These are phyloP conservation scores for Melipona quadrifasciata DNA, from an alignment of 1,140 invertebrate species.

Conservation along the genomic window DNA sequence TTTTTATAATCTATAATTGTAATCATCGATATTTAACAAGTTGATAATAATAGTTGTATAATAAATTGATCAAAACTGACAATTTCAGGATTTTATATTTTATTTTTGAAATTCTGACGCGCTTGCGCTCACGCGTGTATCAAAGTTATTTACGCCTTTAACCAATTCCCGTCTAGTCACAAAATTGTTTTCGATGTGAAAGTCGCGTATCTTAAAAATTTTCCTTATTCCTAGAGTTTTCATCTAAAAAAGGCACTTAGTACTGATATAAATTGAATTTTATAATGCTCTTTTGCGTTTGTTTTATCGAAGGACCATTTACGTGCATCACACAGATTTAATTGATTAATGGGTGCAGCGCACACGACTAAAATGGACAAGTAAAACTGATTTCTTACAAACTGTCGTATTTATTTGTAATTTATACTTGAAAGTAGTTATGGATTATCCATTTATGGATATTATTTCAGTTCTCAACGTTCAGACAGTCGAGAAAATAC, in stretches of 20 bases:
- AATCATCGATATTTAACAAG: neutral
- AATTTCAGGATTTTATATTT: neutral
- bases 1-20: neutral
- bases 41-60: neutral
- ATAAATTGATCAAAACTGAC: neutral
- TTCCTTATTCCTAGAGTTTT: neutral
- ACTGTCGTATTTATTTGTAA: neutral
- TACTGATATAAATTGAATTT: neutral
- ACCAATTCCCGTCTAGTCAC: neutral
- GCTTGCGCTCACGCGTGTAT: neutral
- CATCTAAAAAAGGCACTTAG: neutral
- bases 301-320: neutral
- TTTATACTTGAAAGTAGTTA: neutral
- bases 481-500: neutral
- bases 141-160: neutral
- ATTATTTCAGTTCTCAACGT: neutral
- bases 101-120: no score
- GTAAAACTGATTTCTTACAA: slow-evolving; percentile 53
- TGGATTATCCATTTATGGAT: neutral
- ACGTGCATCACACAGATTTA: neutral
- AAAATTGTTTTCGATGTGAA: neutral
- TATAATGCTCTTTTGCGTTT: slow-evolving; percentile 9
- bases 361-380: slow-evolving; percentile 70
- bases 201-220: neutral
- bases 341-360: slow-evolving; percentile 69